Conservation (phyloP, 2,888 invertebrate species). For the Seira sanloemensis region DNA sequence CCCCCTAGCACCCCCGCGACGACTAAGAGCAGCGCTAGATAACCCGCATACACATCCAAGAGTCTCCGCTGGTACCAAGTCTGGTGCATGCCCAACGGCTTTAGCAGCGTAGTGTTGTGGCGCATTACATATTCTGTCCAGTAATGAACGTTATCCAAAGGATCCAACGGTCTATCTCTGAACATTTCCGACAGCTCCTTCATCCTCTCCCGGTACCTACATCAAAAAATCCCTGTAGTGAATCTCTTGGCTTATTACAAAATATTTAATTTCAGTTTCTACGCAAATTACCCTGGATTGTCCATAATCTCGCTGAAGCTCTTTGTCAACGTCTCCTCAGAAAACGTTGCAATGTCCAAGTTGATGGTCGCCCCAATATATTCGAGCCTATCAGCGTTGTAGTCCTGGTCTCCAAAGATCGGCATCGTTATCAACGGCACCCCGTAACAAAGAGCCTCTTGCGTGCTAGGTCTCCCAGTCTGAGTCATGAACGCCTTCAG, state of each 20-base stretch:
- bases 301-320: conserved; percentile 18
- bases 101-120: conserved; percentile 43
- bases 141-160: conserved; percentile 50
- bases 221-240: no score
- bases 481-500: conserved; percentile 66
- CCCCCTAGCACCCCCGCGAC: not conserved
- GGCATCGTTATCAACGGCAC: conserved; percentile 66
- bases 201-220: conserved; percentile 31
- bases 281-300: conserved; percentile 29
- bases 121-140: conserved; percentile 61
- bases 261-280: not conserved
- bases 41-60: conserved; percentile 50
- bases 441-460: conserved; percentile 68
- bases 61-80: conserved; percentile 58
- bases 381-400: conserved; percentile 59
- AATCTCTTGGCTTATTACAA: not conserved
- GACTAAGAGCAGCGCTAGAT: not conserved
- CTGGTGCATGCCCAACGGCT: conserved; percentile 48
- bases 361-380: conserved; percentile 40
- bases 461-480: conserved; percentile 58
- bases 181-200: conserved; percentile 48
- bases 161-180: conserved; percentile 55
- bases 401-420: conserved; percentile 65
- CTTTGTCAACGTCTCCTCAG: not conserved
- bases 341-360: conserved; percentile 45